Evolutionary conservation across 2,113 vertebrate species (phyloP).

Genomic region (Mesembrinibis cayennensis): DNA sequence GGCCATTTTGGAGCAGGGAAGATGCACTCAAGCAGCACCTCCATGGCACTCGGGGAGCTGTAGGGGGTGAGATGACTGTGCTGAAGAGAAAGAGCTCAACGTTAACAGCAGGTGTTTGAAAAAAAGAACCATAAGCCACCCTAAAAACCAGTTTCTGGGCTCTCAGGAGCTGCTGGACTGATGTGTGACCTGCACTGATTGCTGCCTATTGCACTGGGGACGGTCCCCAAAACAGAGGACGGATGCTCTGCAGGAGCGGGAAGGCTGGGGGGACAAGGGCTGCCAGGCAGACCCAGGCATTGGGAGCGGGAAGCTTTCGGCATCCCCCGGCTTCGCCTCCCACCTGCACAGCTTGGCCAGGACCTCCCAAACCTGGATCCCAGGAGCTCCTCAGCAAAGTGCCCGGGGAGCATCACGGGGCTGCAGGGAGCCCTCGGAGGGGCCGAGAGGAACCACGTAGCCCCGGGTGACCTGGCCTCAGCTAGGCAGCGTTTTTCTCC

Average conservation of each 20-base stretch:
- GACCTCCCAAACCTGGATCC: background rate
- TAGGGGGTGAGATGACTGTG: fast-evolving
- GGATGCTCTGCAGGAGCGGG: background rate
- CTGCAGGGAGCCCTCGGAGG: background rate
- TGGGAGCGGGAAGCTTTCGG: background rate
- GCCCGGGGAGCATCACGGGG: fast-evolving
- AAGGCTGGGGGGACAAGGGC: background rate
- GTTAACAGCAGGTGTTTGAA: background rate
- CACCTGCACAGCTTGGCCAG: fast-evolving
- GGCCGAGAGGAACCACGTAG: background rate
- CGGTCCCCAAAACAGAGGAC: background rate
- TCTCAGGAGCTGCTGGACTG: background rate
- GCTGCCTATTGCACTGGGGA: background rate
- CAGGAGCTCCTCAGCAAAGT: background rate
- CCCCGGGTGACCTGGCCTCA: fast-evolving
- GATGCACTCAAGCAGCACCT: background rate
- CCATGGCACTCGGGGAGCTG: background rate
- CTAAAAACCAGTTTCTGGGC: background rate
- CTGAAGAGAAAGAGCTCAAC: background rate
- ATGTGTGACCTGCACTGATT: background rate
- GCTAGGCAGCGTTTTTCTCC: background rate
- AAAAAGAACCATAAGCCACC: background rate
- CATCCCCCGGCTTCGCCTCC: fast-evolving
- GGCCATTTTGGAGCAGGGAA: background rate
- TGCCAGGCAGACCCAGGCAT: fast-evolving